These are phyloP conservation scores for Clytia hemisphaerica DNA, from an alignment of 30 jellyfish, hydroid and myxozoan genomes.

Conservation along the genomic window DNA sequence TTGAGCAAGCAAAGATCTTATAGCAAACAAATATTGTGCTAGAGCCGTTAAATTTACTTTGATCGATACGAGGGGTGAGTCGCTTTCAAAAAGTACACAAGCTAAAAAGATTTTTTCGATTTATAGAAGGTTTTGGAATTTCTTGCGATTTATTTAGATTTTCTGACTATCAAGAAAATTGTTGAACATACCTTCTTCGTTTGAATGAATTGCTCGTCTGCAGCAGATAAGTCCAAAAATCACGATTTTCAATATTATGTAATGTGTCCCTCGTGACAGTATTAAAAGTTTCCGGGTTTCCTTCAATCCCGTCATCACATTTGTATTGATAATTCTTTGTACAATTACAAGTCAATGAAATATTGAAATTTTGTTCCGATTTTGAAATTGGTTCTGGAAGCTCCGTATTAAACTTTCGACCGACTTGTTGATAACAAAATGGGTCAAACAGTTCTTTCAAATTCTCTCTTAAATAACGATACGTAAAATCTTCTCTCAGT, in stretches of 20 bases:
- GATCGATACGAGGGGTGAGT: not conserved
- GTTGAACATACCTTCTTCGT: constrained; percentile 57
- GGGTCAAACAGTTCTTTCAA: constrained; percentile 25
- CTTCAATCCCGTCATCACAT: constrained; percentile 80
- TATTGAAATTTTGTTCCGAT: too few species aligned
- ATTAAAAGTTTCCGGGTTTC: constrained; percentile 41
- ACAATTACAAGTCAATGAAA: constrained; percentile 48
- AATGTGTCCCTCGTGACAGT: constrained; percentile 63
- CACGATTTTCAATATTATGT: constrained; percentile 54
- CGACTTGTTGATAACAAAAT: constrained; percentile 47
- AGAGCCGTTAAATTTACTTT: not conserved
- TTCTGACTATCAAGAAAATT: too few species aligned
- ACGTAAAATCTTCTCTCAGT: not conserved
- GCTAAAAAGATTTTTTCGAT: too few species aligned
- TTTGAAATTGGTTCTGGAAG: not conserved
- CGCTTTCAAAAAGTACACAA: too few species aligned
- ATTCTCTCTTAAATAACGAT: not conserved
- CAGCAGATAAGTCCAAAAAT: constrained; percentile 48
- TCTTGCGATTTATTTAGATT: too few species aligned
- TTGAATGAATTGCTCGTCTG: constrained; percentile 54
- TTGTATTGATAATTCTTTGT: constrained; percentile 41
- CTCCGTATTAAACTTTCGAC: not conserved
- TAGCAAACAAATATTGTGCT: not conserved
- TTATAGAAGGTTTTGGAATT: too few species aligned
- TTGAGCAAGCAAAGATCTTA: too few species aligned